A percentile compares a stretch with the other conserved stretches of the same genome.
phyloP scores from a whole-genome alignment of 64 coral and sea anemone species.

The Stylophora pistillata region DNA sequence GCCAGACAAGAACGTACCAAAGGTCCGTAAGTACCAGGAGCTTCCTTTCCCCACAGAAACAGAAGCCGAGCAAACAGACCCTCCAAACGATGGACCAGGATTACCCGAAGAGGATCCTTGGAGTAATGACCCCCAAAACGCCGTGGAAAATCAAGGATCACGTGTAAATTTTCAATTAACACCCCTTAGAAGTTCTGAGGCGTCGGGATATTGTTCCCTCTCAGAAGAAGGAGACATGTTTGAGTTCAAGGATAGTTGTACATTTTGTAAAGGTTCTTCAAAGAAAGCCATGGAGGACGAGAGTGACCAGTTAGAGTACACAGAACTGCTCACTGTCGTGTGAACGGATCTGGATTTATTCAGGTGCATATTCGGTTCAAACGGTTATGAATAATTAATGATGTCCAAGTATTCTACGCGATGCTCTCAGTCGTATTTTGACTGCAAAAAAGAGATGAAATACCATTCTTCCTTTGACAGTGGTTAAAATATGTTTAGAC shows the following conservation, averaged over 20 bases:
- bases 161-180: not conserved
- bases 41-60: not conserved
- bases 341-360: not conserved
- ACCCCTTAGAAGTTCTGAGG: not conserved
- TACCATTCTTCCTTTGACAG: too few relatives aligned
- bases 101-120: not conserved
- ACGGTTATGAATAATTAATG: too few relatives aligned
- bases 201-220: not conserved
- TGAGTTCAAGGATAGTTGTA: not conserved
- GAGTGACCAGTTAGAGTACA: conserved; percentile 8
- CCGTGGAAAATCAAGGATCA: not conserved
- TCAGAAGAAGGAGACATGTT: not conserved
- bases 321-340: conserved; percentile 11
- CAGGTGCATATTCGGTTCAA: too few relatives aligned
- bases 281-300: not conserved
- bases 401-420: too few relatives aligned
- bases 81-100: not conserved
- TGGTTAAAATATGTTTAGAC: too few relatives aligned
- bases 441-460: too few relatives aligned
- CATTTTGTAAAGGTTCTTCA: not conserved
- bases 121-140: not conserved
- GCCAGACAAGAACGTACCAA: not conserved
- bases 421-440: too few relatives aligned
- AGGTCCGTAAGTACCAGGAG: conserved; percentile 32
- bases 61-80: not conserved